These are phyloP conservation scores for Pseudochirops corinnae DNA, from an alignment of 2,797 vertebrate species.

Conservation along the genomic window DNA sequence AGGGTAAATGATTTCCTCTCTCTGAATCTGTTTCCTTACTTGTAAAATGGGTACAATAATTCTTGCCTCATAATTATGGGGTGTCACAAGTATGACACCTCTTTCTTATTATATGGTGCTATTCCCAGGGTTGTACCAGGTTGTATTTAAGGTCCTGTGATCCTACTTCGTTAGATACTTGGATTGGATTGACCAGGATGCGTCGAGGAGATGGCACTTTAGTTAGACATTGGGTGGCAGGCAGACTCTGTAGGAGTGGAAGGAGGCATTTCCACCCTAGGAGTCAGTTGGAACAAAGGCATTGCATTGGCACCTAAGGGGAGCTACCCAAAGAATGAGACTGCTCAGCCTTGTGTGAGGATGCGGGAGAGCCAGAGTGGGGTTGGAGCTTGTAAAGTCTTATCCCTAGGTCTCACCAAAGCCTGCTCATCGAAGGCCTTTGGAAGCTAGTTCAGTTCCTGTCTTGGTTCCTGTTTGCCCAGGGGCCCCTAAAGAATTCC, in stretches of 20 bases:
- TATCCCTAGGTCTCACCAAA: background rate
- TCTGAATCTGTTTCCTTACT: background rate
- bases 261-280: background rate
- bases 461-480: background rate
- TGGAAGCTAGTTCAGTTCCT: background rate
- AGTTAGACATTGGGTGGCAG: background rate
- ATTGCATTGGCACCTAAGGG: background rate
- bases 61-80: background rate
- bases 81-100: background rate
- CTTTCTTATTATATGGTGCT: background rate
- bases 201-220: background rate
- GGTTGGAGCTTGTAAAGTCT: background rate
- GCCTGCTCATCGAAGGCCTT: background rate
- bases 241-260: background rate
- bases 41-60: background rate
- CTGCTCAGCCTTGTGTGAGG: background rate
- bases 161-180: background rate
- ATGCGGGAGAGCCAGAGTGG: background rate
- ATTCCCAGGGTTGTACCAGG: background rate
- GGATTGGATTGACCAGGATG: background rate
- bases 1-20: background rate
- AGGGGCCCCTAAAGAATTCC: background rate
- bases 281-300: background rate
- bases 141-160: background rate
- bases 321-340: background rate